These are phyloP conservation scores for Erebia aethiops DNA, from an alignment of 2,888 invertebrate genomes.

Conservation along the genomic window DNA sequence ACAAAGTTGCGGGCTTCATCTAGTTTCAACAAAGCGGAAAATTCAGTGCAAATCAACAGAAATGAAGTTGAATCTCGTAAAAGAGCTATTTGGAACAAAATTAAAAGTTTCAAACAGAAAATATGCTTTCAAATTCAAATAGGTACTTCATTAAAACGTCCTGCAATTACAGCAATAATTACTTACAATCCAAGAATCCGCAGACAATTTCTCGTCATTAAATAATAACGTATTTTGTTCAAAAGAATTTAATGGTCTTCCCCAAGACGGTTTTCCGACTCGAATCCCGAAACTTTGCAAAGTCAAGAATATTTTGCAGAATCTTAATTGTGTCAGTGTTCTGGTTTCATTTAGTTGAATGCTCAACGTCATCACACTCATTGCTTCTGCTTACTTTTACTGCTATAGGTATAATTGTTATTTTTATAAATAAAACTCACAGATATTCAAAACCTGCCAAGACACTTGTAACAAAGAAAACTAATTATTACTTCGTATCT, in stretches of 20 bases:
- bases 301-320: slow-evolving; percentile 53
- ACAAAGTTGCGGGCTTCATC: too few species aligned
- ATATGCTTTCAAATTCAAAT: background rate
- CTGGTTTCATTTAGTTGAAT: slow-evolving; percentile 42
- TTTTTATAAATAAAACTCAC: background rate
- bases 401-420: background rate
- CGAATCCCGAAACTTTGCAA: slow-evolving; percentile 44
- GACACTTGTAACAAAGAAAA: too few species aligned
- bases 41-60: too few species aligned
- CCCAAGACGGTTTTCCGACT: slow-evolving; percentile 37
- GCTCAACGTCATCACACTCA: slow-evolving; percentile 30
- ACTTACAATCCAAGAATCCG: slow-evolving; percentile 28
- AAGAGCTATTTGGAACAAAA: background rate
- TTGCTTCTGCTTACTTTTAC: slow-evolving; percentile 32
- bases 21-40: too few species aligned
- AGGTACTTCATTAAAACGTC: slow-evolving; percentile 8
- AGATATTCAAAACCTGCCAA: background rate
- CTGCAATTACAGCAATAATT: slow-evolving; percentile 21
- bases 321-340: slow-evolving; percentile 57
- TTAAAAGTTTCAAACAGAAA: background rate
- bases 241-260: slow-evolving; percentile 60
- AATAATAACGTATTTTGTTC: slow-evolving; percentile 53
- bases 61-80: background rate
- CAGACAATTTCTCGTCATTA: slow-evolving; percentile 38
- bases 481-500: too few species aligned